Conservation (phyloP, 2,888 invertebrate species). For the Helicoverpa assulta region DNA sequence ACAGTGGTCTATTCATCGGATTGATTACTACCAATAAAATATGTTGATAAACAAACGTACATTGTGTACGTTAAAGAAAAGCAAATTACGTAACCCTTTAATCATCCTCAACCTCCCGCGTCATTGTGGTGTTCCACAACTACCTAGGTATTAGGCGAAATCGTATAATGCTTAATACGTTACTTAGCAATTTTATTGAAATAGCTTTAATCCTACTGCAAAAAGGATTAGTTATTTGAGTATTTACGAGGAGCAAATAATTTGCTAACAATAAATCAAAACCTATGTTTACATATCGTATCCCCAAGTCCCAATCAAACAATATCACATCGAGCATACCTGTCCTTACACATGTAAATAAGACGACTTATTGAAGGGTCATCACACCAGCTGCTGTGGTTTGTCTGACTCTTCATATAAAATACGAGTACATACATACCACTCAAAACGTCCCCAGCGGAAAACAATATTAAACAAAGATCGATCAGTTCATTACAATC, state of each 20-base stretch:
- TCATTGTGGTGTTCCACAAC: constrained; percentile 15
- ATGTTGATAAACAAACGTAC: constrained; percentile 46
- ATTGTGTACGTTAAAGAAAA: constrained; percentile 39
- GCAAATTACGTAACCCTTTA: constrained; percentile 43
- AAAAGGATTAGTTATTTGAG: background rate
- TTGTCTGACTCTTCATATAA: background rate
- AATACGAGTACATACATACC: background rate
- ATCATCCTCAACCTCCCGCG: constrained; percentile 39
- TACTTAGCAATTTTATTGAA: too few relatives aligned
- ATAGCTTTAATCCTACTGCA: too few relatives aligned
- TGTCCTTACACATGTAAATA: constrained; percentile 27
- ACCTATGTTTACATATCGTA: too few relatives aligned
- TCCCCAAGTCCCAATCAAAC: background rate
- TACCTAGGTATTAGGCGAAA: constrained; percentile 1
- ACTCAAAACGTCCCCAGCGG: background rate
- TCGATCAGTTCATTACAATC: constrained; percentile 40
- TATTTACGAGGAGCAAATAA: too few relatives aligned
- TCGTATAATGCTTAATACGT: background rate
- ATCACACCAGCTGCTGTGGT: constrained; percentile 1
- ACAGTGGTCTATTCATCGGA: constrained; percentile 29
- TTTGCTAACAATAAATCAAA: too few relatives aligned
- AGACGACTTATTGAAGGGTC: background rate
- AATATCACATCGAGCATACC: constrained; percentile 8
- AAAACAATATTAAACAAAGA: constrained; percentile 18
- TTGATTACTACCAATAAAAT: constrained; percentile 54